phyloP scores from a whole-genome alignment of 2,888 invertebrate species.

The Drosophila subquinaria region DNA sequence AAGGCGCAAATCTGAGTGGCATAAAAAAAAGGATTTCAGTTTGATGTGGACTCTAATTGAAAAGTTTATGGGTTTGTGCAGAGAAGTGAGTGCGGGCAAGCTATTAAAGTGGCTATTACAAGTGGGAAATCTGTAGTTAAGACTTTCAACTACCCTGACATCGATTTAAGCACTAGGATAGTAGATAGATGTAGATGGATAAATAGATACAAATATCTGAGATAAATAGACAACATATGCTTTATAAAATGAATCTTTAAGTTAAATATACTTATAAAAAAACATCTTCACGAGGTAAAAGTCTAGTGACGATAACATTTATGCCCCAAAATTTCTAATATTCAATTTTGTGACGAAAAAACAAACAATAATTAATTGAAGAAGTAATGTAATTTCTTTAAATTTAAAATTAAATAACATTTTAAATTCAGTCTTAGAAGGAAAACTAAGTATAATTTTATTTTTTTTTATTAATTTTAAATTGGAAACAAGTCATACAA shows the following conservation, averaged over 20 bases:
- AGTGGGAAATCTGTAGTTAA: constrained; percentile 2
- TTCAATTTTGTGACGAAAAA: too few relatives aligned
- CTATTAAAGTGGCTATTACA: constrained; percentile 43
- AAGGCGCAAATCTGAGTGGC: constrained; percentile 62
- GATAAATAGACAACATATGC: background rate
- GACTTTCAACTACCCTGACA: constrained; percentile 6
- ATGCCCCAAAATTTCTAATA: too few relatives aligned
- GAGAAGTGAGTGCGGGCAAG: constrained; percentile 7
- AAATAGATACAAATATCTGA: background rate
- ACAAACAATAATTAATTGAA: too few relatives aligned
- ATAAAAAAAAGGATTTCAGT: constrained; percentile 67
- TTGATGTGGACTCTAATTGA: constrained; percentile 67
- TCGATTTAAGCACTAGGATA: background rate
- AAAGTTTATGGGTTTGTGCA: constrained; percentile 55
- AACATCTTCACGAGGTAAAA: too few relatives aligned
- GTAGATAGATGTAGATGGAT: background rate
- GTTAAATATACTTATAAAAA: too few relatives aligned
- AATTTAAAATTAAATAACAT: too few relatives aligned
- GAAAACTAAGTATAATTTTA: background rate
- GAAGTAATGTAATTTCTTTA: too few relatives aligned
- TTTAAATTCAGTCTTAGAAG: too few relatives aligned
- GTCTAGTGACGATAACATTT: too few relatives aligned
- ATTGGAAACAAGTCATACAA: background rate
- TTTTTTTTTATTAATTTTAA: background rate
- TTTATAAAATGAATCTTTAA: background rate